Conservation (phyloP, 1,140 invertebrate genomes). For the Tetraneura akinire region DNA sequence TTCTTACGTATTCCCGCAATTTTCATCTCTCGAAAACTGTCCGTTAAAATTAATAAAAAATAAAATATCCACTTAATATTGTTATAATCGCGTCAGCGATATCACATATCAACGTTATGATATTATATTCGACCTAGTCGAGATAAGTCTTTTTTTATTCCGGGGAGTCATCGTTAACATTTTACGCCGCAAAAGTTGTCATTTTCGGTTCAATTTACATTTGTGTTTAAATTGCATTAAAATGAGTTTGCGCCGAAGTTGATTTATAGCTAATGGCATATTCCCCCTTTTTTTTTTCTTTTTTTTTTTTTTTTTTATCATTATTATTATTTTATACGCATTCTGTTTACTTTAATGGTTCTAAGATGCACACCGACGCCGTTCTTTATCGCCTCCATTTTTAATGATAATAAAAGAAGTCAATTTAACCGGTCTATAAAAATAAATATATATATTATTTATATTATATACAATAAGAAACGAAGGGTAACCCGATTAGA, state of each 20-base stretch:
- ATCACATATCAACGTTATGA: not conserved
- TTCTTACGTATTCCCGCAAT: too few species aligned
- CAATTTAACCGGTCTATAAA: slow-evolving; percentile 47
- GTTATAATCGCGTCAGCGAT: not conserved
- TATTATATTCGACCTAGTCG: slow-evolving; percentile 7
- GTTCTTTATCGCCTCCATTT: slow-evolving; percentile 44
- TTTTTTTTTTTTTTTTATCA: not conserved
- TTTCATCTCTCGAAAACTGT: too few species aligned
- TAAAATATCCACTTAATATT: not conserved
- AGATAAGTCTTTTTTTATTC: slow-evolving; percentile 3
- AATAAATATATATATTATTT: slow-evolving; percentile 2
- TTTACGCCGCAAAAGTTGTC: not conserved
- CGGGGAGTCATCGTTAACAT: not conserved
- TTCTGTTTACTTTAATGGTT: slow-evolving; percentile 48
- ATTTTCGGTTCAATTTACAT: slow-evolving; percentile 46
- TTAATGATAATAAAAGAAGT: slow-evolving; percentile 49
- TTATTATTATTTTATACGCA: slow-evolving; percentile 22
- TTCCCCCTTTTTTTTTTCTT: too few species aligned
- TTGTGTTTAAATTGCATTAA: slow-evolving; percentile 39
- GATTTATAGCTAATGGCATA: slow-evolving; percentile 46
- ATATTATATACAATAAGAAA: not conserved
- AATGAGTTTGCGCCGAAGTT: slow-evolving; percentile 38
- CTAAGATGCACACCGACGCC: slow-evolving; percentile 28
- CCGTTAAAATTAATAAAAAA: too few species aligned
- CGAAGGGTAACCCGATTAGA: slow-evolving; percentile 42